Base-by-base conservation (phyloP, 1,140 invertebrate genomes). In the Euwallacea similis region DNA sequence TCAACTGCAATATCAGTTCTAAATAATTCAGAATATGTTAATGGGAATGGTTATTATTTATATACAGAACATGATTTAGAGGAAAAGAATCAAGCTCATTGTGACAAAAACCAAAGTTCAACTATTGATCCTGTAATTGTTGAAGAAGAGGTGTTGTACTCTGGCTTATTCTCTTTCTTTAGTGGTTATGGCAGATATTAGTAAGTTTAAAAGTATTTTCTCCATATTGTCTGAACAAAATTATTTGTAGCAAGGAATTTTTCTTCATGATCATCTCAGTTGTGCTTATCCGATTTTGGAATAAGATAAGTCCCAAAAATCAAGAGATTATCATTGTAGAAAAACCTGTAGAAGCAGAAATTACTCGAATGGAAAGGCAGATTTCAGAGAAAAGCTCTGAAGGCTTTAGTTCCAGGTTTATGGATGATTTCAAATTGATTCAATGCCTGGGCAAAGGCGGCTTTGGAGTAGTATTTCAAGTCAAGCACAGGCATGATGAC, bases 401-500 rank as follows among this genome's bases (percentile, higher is more conserved):
- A 47, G 61, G 69, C 16, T 89, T 88, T 79, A 84, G 79, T 7
- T 93, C 88, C 6, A 88, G 94, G 65, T 98, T 95, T 81, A 83
- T 91, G 62, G 88, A 87, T 13, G 96, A 98, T 78, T 98, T 97
- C 82, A 90, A 93, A 42, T 89, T 92, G 7, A 81, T 97, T 44
- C 84, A 89, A 69, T 91, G 93, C 75, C 84, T 99, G 0, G 96
- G 96, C 0, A 89, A 89, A 78, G 97, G 97, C n/a, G 97, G 96
- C 0, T 99, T 98, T 84, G 97, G 97, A 0, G 90, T 98, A 16
- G 97, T 99, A 0, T 98, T 98, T 83, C 93, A 98, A 82, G 95
- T 93, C 0, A 91, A 88, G 80, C 98, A 98, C 81, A 96, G 94
- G 83, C 90, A 98, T 64, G 97, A 99, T 81, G 93, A 98, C 78